Conservation (phyloP, 1,140 invertebrate genomes). For the Drosophila orena region DNA sequence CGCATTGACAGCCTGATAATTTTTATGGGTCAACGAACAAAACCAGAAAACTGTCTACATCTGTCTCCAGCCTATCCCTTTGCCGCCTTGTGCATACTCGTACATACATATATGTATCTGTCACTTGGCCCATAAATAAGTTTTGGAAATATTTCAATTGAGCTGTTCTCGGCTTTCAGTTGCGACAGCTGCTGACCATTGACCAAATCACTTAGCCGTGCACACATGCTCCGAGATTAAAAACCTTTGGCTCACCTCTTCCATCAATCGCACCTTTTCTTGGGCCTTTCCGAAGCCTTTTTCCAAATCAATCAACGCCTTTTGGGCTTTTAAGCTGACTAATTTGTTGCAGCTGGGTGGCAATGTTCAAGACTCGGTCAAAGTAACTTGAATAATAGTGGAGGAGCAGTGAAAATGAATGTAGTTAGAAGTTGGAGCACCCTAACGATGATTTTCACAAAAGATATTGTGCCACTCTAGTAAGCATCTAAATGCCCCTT, state of each 20-base stretch:
- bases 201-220: constrained; percentile 39
- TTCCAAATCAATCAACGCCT: constrained; percentile 76
- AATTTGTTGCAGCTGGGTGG: constrained; percentile 52
- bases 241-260: constrained; percentile 13
- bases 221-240: constrained; percentile 18
- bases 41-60: constrained; percentile 29
- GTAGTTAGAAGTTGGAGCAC: background rate
- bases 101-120: constrained; percentile 19
- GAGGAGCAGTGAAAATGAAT: background rate
- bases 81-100: constrained; percentile 12
- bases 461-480: background rate
- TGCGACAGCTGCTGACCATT: constrained; percentile 48
- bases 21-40: constrained; percentile 48
- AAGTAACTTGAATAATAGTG: constrained; percentile 38
- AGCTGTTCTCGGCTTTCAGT: constrained; percentile 45
- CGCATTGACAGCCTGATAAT: constrained; percentile 51
- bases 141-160: constrained; percentile 37
- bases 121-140: constrained; percentile 38
- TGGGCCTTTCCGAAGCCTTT: constrained; percentile 44
- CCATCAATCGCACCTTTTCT: constrained; percentile 12
- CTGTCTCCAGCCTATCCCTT: constrained; percentile 30
- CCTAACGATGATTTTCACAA: constrained; percentile 24
- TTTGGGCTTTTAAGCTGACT: constrained; percentile 60
- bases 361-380: constrained; percentile 8
- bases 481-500: background rate